Evolutionary conservation across 2,888 invertebrate genomes (phyloP).

Genomic region (Chymomyza caudatula): DNA sequence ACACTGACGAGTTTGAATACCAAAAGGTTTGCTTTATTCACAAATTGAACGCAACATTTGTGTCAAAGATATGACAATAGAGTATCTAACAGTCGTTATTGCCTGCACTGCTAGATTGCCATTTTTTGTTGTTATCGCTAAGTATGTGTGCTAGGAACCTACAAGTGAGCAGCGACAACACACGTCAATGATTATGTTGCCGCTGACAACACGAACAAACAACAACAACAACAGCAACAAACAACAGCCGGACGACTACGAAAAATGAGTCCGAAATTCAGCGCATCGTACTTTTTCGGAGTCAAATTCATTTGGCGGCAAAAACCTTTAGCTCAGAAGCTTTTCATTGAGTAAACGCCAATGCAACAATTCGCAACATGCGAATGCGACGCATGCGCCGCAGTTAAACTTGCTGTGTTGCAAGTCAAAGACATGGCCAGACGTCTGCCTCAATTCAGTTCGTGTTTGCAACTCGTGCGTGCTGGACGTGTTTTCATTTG

Average conservation of each 20-base stretch:
- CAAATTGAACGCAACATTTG: too few relatives aligned
- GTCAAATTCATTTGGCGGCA: neutral
- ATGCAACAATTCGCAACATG: neutral
- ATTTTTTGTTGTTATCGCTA: neutral
- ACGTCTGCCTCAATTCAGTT: constrained; percentile 40
- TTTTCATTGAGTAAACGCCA: constrained; percentile 67
- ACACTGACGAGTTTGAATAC: too few relatives aligned
- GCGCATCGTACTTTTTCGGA: neutral
- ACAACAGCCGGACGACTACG: constrained; percentile 38
- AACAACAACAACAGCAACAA: neutral
- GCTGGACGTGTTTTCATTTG: constrained; percentile 34
- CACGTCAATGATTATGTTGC: constrained; percentile 70
- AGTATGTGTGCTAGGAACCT: neutral
- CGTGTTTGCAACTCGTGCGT: constrained; percentile 59
- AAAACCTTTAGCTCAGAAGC: constrained; percentile 38
- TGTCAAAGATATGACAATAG: too few relatives aligned
- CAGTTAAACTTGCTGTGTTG: constrained; percentile 21
- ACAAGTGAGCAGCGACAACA: constrained; percentile 63
- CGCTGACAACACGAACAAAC: constrained; percentile 46
- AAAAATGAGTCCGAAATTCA: constrained; percentile 28
- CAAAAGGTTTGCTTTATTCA: too few relatives aligned
- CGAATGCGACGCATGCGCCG: constrained; percentile 24
- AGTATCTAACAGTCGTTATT: neutral
- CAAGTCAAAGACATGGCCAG: constrained; percentile 8
- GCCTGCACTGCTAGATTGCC: too few relatives aligned